Conservation (phyloP, 2,113 vertebrate species). For the Catharus bicknelli region DNA sequence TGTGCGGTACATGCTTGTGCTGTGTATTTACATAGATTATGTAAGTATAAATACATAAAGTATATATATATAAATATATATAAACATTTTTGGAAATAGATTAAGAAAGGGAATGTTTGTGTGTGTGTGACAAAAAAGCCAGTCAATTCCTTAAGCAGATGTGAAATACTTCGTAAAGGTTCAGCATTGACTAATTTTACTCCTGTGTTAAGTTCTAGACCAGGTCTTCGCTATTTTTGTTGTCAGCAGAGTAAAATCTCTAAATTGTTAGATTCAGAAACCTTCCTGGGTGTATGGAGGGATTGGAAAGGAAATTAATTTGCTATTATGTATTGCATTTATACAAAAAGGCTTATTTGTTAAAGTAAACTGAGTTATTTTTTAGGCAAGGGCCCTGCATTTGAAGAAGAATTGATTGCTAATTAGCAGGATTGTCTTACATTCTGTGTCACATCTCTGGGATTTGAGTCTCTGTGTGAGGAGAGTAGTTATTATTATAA, state of each 20-base stretch:
- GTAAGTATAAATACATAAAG: not conserved
- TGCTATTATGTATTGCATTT: accelerated
- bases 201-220: not conserved
- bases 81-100: not conserved
- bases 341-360: not conserved
- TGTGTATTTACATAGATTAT: not conserved
- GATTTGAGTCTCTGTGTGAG: not conserved
- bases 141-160: not conserved
- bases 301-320: not conserved
- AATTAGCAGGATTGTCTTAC: not conserved
- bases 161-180: not conserved
- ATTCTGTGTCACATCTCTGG: not conserved
- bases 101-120: not conserved
- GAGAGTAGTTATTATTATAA: not conserved
- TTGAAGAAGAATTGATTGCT: not conserved
- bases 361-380: not conserved
- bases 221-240: not conserved
- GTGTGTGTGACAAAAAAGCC: not conserved
- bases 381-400: not conserved
- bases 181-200: not conserved
- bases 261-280: not conserved
- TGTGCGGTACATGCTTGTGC: not conserved
- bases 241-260: not conserved
- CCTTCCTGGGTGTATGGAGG: not conserved
- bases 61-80: not conserved